Conservation (phyloP, 2,113 vertebrate species). For the Benitochromis conjunctus region DNA sequence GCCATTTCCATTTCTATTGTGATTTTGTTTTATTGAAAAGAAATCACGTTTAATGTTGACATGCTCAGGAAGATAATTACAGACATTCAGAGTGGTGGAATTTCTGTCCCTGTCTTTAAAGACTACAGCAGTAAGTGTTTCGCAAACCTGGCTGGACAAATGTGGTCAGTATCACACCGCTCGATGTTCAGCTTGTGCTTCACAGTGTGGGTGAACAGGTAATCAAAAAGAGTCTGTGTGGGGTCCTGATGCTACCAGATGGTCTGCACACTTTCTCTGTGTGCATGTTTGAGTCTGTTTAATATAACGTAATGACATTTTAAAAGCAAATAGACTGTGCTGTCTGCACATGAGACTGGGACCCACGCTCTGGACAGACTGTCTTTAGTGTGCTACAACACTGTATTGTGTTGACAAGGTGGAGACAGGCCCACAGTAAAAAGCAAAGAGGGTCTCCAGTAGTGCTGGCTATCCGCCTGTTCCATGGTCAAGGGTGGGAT, state of each 20-base stretch:
- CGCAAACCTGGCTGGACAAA: not conserved
- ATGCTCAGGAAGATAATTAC: not conserved
- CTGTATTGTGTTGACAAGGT: rapidly evolving
- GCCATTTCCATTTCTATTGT: not conserved
- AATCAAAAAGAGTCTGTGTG: not conserved
- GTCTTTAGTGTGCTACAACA: not conserved
- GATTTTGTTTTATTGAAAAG: not conserved
- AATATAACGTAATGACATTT: not conserved
- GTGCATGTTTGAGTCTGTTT: not conserved
- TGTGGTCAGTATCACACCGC: not conserved
- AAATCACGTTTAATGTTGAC: not conserved
- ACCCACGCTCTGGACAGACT: not conserved
- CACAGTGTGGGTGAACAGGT: not conserved
- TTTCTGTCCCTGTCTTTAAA: not conserved
- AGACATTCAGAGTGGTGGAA: not conserved
- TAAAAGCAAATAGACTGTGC: not conserved
- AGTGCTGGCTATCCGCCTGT: rapidly evolving
- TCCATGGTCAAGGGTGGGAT: not conserved
- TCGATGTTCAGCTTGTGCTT: not conserved
- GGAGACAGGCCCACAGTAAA: not conserved
- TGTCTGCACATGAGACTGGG: not conserved
- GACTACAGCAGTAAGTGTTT: not conserved
- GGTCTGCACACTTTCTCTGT: not conserved
- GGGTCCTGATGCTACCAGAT: not conserved
- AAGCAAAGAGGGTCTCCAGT: not conserved